phyloP scores from a whole-genome alignment of 2,888 invertebrate species.

The Liodrosophila aerea region DNA sequence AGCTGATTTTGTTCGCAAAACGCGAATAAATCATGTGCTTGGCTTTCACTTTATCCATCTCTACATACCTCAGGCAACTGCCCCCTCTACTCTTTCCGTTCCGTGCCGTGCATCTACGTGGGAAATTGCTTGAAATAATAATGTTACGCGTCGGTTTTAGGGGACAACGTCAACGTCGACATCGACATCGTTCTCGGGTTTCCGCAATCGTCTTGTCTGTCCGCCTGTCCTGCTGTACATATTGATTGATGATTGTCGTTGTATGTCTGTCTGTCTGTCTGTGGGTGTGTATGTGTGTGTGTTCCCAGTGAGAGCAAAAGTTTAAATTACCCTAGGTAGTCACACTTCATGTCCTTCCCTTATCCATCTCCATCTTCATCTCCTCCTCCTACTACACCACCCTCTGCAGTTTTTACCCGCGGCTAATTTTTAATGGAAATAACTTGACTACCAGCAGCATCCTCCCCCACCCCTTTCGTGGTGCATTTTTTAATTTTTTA shows the following conservation, averaged over 20 bases:
- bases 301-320: conserved; percentile 52
- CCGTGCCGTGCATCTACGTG: conserved; percentile 48
- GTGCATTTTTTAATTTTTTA: conserved; percentile 50
- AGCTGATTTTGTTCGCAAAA: conserved; percentile 41
- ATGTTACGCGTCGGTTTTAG: conserved; percentile 55
- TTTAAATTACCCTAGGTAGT: conserved; percentile 59
- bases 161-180: conserved; percentile 22
- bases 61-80: conserved; percentile 16
- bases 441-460: conserved; percentile 49
- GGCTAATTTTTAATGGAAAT: conserved; percentile 73
- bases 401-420: conserved; percentile 35
- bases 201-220: conserved; percentile 37
- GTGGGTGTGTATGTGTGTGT: conserved; percentile 2
- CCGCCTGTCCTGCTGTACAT: conserved; percentile 47
- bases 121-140: conserved; percentile 75
- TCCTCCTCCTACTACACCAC: neutral
- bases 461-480: too few species aligned
- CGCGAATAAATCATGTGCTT: conserved; percentile 70
- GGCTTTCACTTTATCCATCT: conserved; percentile 57
- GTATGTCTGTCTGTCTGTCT: conserved; percentile 24
- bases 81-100: neutral
- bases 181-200: conserved; percentile 15
- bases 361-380: neutral
- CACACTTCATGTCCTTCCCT: conserved; percentile 1
- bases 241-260: conserved; percentile 71